Conservation (phyloP, 1,140 invertebrate species). For the Meloidogyne floridensis region DNA sequence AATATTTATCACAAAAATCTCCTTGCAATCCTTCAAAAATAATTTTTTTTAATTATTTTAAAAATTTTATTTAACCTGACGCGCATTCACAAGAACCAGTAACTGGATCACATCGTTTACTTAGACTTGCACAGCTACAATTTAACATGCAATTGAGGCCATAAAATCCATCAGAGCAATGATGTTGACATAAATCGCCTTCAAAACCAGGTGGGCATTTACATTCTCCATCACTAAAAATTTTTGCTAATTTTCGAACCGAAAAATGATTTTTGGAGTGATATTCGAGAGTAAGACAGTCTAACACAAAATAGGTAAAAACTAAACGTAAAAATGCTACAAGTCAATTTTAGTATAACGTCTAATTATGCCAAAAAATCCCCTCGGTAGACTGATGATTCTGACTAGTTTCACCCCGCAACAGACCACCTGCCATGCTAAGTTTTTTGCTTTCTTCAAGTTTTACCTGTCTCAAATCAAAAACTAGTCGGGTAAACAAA, state of each 20-base stretch:
- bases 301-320: too few species aligned
- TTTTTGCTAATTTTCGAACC: neutral
- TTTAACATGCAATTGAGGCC: constrained; percentile 65
- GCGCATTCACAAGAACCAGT: constrained; percentile 85
- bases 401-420: too few species aligned
- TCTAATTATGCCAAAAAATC: too few species aligned
- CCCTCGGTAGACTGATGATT: too few species aligned
- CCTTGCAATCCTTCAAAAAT: constrained; percentile 68
- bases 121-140: constrained; percentile 52
- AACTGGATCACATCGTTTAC: constrained; percentile 77
- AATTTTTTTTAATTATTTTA: neutral
- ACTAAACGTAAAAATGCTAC: too few species aligned
- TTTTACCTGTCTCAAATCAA: too few species aligned
- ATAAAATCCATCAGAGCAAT: constrained; percentile 67
- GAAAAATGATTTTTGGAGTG: too few species aligned
- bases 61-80: constrained; percentile 80
- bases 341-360: too few species aligned
- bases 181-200: constrained; percentile 52
- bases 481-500: too few species aligned
- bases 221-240: constrained; percentile 75
- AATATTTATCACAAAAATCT: constrained; percentile 71
- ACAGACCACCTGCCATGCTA: too few species aligned
- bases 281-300: too few species aligned
- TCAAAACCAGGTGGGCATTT: constrained; percentile 66
- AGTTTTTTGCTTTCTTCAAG: too few species aligned